These are phyloP conservation scores for Erinaceus europaeus DNA, from an alignment of 2,113 vertebrate species.

Conservation along the genomic window DNA sequence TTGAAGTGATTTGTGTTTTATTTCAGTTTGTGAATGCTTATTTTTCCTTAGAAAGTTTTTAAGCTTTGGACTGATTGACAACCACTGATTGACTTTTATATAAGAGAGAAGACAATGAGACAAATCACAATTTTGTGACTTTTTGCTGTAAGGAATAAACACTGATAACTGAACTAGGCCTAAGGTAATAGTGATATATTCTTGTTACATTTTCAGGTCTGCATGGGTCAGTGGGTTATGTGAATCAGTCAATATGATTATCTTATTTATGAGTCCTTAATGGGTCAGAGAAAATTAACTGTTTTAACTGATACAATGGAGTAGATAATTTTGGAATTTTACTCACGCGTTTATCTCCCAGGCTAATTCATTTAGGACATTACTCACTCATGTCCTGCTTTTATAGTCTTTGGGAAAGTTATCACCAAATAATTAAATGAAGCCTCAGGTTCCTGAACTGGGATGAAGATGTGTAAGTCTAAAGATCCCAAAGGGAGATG, in stretches of 20 bases:
- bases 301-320: background rate
- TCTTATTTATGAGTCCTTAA: background rate
- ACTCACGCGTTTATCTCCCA: too few species aligned
- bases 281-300: background rate
- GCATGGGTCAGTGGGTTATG: slow-evolving; percentile 3
- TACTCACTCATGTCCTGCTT: too few species aligned
- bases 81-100: slow-evolving; percentile 39
- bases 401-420: background rate
- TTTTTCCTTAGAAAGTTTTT: slow-evolving; percentile 62
- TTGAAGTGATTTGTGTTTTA: slow-evolving; percentile 58
- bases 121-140: slow-evolving; percentile 25
- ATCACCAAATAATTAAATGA: background rate
- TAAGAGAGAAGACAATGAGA: slow-evolving; percentile 20
- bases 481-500: background rate
- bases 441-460: background rate
- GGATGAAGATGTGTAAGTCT: background rate
- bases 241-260: background rate
- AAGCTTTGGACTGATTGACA: slow-evolving; percentile 45
- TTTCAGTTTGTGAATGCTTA: slow-evolving; percentile 53
- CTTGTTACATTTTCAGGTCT: slow-evolving; percentile 5
- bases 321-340: slow-evolving; percentile 14
- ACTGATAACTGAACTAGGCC: background rate
- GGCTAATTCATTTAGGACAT: too few species aligned
- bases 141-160: slow-evolving; percentile 16
- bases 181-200: background rate